These are phyloP conservation scores for Ailuropoda melanoleuca DNA, from an alignment of 2,113 vertebrate species.

Conservation along the genomic window DNA sequence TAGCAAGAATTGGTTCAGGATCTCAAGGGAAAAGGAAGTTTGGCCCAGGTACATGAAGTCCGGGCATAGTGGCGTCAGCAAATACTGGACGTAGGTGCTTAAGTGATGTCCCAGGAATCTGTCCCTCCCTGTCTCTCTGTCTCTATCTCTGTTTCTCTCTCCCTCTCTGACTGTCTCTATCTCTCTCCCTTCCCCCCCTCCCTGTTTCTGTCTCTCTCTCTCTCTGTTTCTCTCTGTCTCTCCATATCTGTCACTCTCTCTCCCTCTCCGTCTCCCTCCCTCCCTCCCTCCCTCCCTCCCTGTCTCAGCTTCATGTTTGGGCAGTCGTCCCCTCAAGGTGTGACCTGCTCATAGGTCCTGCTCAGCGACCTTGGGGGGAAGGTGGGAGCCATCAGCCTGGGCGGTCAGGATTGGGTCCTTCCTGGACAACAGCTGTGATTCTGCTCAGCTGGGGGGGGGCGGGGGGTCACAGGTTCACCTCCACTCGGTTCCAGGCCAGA, in stretches of 20 bases:
- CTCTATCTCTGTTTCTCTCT: background rate
- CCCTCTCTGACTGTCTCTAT: background rate
- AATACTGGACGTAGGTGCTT: background rate
- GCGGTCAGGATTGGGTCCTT: background rate
- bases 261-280: too few relatives aligned
- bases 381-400: background rate
- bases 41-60: background rate
- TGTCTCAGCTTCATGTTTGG: background rate
- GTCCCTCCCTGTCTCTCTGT: background rate
- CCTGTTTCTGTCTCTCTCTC: background rate
- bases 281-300: too few relatives aligned
- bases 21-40: background rate
- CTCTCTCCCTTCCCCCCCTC: too few relatives aligned
- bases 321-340: background rate
- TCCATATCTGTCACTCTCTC: background rate
- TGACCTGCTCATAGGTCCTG: background rate
- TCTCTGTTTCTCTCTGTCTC: background rate
- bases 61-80: background rate
- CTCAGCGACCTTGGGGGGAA: background rate
- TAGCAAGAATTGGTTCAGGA: background rate
- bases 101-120: background rate
- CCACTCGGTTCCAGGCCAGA: too few relatives aligned
- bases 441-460: background rate
- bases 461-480: background rate
- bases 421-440: background rate